Evolutionary conservation across 2,888 invertebrate genomes (phyloP).

Genomic region (Deroplatys truncata): DNA sequence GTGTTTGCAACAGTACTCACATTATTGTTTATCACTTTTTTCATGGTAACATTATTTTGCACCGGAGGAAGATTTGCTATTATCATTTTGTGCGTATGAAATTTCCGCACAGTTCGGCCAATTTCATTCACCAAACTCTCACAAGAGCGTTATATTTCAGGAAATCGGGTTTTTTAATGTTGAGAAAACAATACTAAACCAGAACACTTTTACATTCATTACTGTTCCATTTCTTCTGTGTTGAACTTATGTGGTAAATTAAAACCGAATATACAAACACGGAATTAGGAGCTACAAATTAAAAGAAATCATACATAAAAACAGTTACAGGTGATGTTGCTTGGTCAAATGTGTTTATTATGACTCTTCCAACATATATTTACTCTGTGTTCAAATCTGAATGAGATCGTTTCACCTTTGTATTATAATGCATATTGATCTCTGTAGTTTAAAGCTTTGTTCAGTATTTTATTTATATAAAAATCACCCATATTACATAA

Average conservation of each 20-base stretch:
- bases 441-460: background rate
- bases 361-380: background rate
- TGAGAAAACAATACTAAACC: too few species aligned
- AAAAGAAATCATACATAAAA: background rate
- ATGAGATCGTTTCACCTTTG: background rate
- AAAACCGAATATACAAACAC: too few species aligned
- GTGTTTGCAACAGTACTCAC: background rate
- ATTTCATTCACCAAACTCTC: background rate
- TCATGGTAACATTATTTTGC: background rate
- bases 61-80: background rate
- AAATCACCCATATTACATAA: background rate
- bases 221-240: background rate
- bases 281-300: background rate
- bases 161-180: too few species aligned
- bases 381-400: background rate
- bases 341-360: background rate
- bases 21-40: background rate
- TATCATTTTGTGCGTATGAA: background rate
- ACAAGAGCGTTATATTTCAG: background rate
- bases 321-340: background rate
- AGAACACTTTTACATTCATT: background rate
- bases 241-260: background rate
- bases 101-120: background rate
- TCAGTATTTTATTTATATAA: background rate
- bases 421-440: background rate